These are phyloP conservation scores for Drosophila lowei DNA, from an alignment of 1,140 invertebrate genomes.

Conservation along the genomic window DNA sequence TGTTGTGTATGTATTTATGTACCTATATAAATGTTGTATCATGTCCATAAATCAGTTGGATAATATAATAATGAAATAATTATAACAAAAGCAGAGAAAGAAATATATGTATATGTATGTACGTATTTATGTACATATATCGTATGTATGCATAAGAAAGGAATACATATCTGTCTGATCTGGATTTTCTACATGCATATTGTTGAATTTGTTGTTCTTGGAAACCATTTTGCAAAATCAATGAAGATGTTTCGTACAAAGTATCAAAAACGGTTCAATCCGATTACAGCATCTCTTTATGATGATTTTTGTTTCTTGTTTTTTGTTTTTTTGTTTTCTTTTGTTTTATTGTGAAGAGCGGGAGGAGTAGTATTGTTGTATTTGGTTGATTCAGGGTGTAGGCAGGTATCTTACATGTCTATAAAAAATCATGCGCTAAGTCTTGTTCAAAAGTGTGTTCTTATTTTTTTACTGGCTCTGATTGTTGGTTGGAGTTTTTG, in stretches of 20 bases:
- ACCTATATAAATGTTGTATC: constrained; percentile 34
- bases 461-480: constrained; percentile 31
- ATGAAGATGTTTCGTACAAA: constrained; percentile 8
- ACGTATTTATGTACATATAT: too few relatives aligned
- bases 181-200: not conserved
- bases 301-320: too few relatives aligned
- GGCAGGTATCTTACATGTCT: constrained; percentile 24
- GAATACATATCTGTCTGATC: not conserved
- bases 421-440: constrained; percentile 50
- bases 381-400: constrained; percentile 4
- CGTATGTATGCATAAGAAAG: too few relatives aligned
- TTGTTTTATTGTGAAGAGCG: not conserved
- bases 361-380: not conserved
- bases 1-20: constrained; percentile 19
- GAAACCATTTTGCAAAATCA: constrained; percentile 11
- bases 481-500: constrained; percentile 25
- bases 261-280: constrained; percentile 36
- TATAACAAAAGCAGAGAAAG: constrained; percentile 11
- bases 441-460: constrained; percentile 51
- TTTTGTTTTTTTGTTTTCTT: not conserved
- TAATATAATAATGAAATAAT: constrained; percentile 22
- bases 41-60: constrained; percentile 14
- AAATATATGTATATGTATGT: constrained; percentile 1
- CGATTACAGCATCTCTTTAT: not conserved
- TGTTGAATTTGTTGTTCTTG: not conserved